A percentile compares a stretch with the other conserved stretches of the same genome.
Conservation (phyloP, 2,113 vertebrate species). For the Dasyprocta punctata region DNA sequence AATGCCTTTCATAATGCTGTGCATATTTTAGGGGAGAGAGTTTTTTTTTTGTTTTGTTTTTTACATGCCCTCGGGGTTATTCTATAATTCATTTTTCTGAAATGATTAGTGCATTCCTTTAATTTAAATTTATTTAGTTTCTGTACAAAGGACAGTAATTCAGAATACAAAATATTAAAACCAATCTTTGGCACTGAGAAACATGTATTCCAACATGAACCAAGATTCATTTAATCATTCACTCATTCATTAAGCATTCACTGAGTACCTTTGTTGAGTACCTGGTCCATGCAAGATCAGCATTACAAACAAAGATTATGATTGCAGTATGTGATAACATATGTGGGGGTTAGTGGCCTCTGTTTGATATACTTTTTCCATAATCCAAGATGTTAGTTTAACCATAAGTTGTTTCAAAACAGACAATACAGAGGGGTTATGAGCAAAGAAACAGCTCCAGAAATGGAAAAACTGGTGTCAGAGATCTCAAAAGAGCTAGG, state of each 20-base stretch:
- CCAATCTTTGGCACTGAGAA: neutral
- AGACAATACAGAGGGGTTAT: neutral
- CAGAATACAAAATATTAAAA: conserved; percentile 1
- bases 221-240: neutral
- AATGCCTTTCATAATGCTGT: neutral
- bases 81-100: conserved; percentile 33
- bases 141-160: neutral
- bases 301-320: neutral
- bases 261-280: neutral
- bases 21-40: conserved; percentile 21
- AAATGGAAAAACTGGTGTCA: neutral
- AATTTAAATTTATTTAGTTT: conserved; percentile 20
- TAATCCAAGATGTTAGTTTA: neutral
- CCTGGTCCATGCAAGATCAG: neutral
- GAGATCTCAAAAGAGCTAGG: neutral
- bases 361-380: neutral
- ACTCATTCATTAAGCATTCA: neutral
- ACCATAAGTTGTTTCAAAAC: conserved; percentile 36
- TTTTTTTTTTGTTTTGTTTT: neutral
- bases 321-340: neutral
- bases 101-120: conserved; percentile 33
- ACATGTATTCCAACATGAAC: neutral
- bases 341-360: neutral
- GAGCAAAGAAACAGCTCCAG: neutral
- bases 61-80: conserved; percentile 29